Percentiles rank a stretch among this genome's conserved stretches.
phyloP scores from a whole-genome alignment of 2,113 vertebrate genomes.

The Plestiodon gilberti region DNA sequence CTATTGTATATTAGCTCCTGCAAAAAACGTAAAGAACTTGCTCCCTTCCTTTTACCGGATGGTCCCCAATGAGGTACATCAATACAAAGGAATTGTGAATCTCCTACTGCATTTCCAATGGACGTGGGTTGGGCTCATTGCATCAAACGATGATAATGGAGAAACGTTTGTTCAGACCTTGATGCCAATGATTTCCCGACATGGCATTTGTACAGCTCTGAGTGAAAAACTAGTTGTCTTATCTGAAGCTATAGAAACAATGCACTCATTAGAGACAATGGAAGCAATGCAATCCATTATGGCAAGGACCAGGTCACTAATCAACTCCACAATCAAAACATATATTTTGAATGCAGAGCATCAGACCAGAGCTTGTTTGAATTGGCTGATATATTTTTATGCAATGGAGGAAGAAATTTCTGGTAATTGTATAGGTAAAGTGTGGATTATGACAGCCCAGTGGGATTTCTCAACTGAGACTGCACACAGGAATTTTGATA shows the following conservation, averaged over 20 bases:
- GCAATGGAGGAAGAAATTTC: not conserved
- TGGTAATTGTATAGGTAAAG: not conserved
- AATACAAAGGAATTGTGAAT: not conserved
- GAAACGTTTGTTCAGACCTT: not conserved
- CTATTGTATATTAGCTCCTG: constrained; percentile 6
- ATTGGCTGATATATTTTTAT: not conserved
- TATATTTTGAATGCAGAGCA: not conserved
- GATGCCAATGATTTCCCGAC: not conserved
- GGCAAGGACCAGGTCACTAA: no score
- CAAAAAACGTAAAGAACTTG: not conserved
- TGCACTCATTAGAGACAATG: no score
- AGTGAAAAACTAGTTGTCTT: not conserved
- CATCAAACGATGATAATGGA: not conserved
- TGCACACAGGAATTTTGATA: accelerated
- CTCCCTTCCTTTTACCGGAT: not conserved
- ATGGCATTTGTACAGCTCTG: not conserved
- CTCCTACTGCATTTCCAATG: constrained; percentile 27
- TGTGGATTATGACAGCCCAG: not conserved
- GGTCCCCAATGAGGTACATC: not conserved
- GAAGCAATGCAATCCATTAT: no score
- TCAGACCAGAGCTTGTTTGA: not conserved
- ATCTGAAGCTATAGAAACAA: accelerated
- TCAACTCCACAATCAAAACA: not conserved
- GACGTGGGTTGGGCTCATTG: not conserved
- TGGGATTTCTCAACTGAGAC: not conserved